Evolutionary conservation across 1,140 invertebrate genomes (phyloP).

Genomic region (Antheraea mylitta): DNA sequence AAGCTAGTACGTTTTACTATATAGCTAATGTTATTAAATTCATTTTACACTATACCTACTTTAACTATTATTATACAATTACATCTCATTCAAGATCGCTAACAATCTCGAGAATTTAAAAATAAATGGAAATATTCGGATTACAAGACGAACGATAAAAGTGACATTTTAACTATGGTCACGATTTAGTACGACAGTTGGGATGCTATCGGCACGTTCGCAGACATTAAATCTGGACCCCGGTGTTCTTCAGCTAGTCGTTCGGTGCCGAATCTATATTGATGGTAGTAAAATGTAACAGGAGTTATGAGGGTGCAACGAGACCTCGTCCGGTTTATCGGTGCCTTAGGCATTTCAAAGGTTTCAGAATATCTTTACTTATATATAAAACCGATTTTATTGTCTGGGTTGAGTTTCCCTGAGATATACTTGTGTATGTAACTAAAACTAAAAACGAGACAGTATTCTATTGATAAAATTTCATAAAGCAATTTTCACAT

Average conservation of each 20-base stretch:
- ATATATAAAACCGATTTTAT: slow-evolving; percentile 1
- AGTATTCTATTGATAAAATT: too few species aligned
- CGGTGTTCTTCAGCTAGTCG: slow-evolving; percentile 26
- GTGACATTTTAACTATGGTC: slow-evolving; percentile 47
- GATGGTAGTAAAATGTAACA: slow-evolving; percentile 30
- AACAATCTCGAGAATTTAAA: background rate
- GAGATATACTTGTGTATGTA: background rate
- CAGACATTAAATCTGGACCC: slow-evolving; percentile 40
- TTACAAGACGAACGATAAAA: slow-evolving; percentile 47
- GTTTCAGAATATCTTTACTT: background rate
- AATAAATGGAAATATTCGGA: slow-evolving; percentile 21
- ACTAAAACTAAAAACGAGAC: too few species aligned
- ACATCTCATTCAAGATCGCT: background rate
- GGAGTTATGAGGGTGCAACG: slow-evolving; percentile 11
- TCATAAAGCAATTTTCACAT: too few species aligned
- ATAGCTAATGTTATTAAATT: too few species aligned
- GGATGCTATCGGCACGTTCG: slow-evolving; percentile 41
- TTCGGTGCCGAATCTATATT: slow-evolving; percentile 17
- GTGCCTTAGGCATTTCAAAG: background rate
- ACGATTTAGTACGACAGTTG: slow-evolving; percentile 46
- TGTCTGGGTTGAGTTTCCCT: background rate
- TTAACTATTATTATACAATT: too few species aligned
- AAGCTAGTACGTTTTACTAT: too few species aligned
- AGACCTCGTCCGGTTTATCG: background rate
- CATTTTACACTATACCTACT: too few species aligned